Percentiles rank a stretch among this genome's conserved stretches.
Evolutionary conservation across 2,113 vertebrate genomes (phyloP).

Genomic region (Ploceus nigricollis): DNA sequence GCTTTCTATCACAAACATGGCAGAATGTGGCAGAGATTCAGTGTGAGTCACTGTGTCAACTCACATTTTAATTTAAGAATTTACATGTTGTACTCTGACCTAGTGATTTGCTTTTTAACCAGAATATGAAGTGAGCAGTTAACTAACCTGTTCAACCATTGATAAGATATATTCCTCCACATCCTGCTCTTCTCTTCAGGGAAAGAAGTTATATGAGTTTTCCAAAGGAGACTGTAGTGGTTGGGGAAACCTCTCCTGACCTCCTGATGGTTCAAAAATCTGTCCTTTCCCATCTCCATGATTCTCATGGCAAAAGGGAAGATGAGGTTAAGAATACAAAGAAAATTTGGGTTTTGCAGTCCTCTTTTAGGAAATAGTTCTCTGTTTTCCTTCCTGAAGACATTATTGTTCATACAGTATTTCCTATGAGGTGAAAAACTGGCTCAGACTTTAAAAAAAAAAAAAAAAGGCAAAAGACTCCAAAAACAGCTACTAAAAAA

Average conservation of each 20-base stretch:
- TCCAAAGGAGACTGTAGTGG: background rate
- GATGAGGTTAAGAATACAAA: background rate
- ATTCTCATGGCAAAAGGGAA: background rate
- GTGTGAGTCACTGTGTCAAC: background rate
- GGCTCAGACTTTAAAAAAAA: background rate
- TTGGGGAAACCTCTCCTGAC: background rate
- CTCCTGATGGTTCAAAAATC: background rate
- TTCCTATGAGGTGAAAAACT: background rate
- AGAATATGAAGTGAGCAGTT: background rate
- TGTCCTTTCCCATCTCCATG: background rate
- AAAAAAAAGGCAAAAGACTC: background rate
- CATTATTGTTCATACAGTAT: background rate
- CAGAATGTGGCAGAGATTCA: background rate
- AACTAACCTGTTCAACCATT: background rate
- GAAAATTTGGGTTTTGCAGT: background rate
- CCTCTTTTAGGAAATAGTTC: background rate
- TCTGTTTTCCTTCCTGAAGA: background rate
- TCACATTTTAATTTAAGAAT: background rate
- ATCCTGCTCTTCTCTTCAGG: background rate
- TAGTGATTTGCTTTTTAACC: background rate
- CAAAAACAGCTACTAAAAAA: background rate
- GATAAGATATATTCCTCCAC: accelerated
- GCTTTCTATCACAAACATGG: background rate
- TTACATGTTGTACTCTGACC: background rate
- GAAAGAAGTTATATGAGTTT: background rate